Conservation (phyloP, 2,888 invertebrate genomes). For the Cosmia pyralina region DNA sequence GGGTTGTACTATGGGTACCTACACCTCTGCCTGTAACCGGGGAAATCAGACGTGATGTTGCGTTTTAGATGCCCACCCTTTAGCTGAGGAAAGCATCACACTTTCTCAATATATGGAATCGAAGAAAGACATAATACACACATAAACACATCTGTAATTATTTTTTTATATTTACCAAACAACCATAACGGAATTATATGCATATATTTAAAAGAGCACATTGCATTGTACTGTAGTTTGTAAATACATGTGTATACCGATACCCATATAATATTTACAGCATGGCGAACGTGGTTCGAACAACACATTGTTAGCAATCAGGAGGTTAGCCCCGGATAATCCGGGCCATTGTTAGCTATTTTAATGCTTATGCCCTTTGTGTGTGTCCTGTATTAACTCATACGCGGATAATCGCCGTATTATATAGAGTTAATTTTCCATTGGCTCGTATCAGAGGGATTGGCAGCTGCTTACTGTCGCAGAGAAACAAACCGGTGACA, state of each 20-base stretch:
- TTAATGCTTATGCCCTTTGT: constrained; percentile 89
- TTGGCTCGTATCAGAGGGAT: constrained; percentile 78
- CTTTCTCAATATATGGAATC: too few species aligned
- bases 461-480: constrained; percentile 84
- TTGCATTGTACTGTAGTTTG: constrained; percentile 28
- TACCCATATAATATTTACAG: constrained; percentile 54
- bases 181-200: constrained; percentile 1
- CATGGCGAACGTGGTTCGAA: constrained; percentile 74
- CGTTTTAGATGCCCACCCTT: too few species aligned
- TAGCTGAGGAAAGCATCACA: too few species aligned
- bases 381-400: constrained; percentile 87
- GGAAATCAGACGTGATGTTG: neutral
- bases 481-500: constrained; percentile 76
- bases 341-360: constrained; percentile 88
- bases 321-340: constrained; percentile 86
- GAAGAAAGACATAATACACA: neutral
- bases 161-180: neutral
- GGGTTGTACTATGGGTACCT: too few species aligned
- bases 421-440: constrained; percentile 89
- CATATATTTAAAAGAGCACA: constrained; percentile 30
- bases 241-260: constrained; percentile 41
- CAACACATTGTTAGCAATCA: constrained; percentile 78
- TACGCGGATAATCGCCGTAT: constrained; percentile 89
- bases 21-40: too few species aligned
- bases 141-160: neutral